Evolutionary conservation across 2,113 vertebrate species (phyloP), one percentile per base, ranked within the genome.

Genomic region (Zosterops pallidus): DNA sequence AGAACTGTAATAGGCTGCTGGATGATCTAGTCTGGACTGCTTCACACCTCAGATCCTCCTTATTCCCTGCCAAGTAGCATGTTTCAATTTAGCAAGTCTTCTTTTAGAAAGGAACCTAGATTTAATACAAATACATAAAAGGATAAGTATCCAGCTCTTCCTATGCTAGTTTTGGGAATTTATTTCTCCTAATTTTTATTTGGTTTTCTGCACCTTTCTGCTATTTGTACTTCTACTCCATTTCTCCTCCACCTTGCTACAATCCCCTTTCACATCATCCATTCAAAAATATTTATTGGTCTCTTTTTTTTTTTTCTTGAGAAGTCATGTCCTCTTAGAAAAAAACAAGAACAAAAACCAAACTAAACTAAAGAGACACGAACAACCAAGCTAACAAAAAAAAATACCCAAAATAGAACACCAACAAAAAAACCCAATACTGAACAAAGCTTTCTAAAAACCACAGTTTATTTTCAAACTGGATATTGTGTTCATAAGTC

Each of bases 401-500:
- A 47, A 41, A 65, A 67, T 42, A n/a, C 5, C 7, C 22, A 6
- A 35, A 83, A 42, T 4, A 41, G 22, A 41, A 31, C 9, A 35
- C 4, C 4, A 33, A 33, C 9, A 25, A 47, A 60, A 23, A n/a
- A 4, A 0, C 6, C 4, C 20, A 9, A 28, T 33, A 39, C 10
- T 13, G 19, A 70, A 39, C 14, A 46, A 20, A 60, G 46, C 10
- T 9, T 78, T 53, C 5, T 63, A 9, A 76, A 74, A 87, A 11
- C 9, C 33, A 25, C 4, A 41, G 17, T 7, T 41, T 53, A 33
- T 53, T 89, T 75, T 71, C 17, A 71, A 42, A 6, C 31, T 87
- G 26, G 5, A 3, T 63, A 10, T 24, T 0, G 0, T 42, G 35
- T 44, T 78, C 7, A 8, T 65, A 53, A 59, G 26, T 35, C 0